Evolutionary conservation across 2,888 invertebrate genomes (phyloP).

Genomic region (Ennomos quercinarius): DNA sequence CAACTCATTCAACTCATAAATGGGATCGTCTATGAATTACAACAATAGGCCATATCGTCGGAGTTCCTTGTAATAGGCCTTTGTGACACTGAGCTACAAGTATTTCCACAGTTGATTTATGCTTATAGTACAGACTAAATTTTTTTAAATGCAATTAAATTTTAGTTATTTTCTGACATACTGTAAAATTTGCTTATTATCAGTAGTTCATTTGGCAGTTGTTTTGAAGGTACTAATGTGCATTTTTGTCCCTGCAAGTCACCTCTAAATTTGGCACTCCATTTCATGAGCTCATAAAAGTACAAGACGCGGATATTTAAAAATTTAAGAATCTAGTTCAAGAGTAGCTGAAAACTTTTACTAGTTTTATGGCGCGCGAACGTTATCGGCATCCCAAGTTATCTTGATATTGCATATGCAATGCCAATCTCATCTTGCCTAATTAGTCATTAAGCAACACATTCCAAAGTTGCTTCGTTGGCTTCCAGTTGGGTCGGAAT

Average conservation of each 20-base stretch:
- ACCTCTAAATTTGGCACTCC: no score
- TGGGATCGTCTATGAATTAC: slow-evolving; percentile 67
- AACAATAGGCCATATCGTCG: slow-evolving; percentile 70
- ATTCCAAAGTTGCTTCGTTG: slow-evolving; percentile 25
- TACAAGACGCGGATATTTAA: no score
- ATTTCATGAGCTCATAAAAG: no score
- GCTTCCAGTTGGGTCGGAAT: slow-evolving; percentile 48
- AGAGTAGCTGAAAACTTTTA: slow-evolving; percentile 11
- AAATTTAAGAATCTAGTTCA: no score
- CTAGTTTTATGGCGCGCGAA: slow-evolving; percentile 2
- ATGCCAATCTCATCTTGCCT: slow-evolving; percentile 24
- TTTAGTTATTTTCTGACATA: no score
- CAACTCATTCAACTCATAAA: slow-evolving; percentile 66
- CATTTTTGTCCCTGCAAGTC: no score
- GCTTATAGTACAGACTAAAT: neutral
- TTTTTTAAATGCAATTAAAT: no score
- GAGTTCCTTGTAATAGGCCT: slow-evolving; percentile 72
- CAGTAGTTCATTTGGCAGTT: no score
- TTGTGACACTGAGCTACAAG: slow-evolving; percentile 67
- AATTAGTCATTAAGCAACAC: slow-evolving; percentile 26
- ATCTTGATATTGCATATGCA: slow-evolving; percentile 19
- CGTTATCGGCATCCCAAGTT: slow-evolving; percentile 4
- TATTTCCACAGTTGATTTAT: slow-evolving; percentile 18
- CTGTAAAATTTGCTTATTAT: no score
- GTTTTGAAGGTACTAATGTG: no score